A percentile compares a stretch with the other conserved stretches of the same genome.
These are phyloP conservation scores for Carassius gibelio DNA, from an alignment of 2,113 vertebrate species.

Conservation along the genomic window DNA sequence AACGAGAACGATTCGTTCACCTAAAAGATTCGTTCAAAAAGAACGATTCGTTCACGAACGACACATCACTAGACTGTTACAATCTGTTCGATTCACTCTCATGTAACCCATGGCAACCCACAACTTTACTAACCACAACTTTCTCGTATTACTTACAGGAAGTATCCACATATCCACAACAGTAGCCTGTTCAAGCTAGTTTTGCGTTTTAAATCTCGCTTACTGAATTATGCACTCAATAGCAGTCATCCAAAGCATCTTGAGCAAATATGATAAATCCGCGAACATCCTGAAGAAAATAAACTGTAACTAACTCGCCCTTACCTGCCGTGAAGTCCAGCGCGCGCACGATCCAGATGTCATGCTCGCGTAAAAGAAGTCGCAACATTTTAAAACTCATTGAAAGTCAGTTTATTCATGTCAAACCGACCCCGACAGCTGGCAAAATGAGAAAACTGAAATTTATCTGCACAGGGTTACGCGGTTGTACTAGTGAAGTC, in stretches of 20 bases:
- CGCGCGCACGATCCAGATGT: not conserved
- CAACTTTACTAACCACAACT: not conserved
- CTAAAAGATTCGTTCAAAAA: too few species aligned
- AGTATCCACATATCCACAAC: not conserved
- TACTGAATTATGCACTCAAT: not conserved
- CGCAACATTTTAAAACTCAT: slow-evolving; percentile 14
- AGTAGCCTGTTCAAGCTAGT: not conserved
- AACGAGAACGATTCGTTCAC: too few species aligned
- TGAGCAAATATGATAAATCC: too few species aligned
- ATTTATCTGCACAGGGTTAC: too few species aligned
- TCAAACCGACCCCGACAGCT: too few species aligned
- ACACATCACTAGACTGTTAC: too few species aligned
- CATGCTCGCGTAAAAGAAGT: not conserved
- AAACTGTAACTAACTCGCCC: not conserved
- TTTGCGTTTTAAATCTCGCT: not conserved
- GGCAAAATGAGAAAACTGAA: not conserved
- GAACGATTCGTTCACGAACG: too few species aligned
- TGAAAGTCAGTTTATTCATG: not conserved
- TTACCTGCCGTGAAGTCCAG: slow-evolving; percentile 33
- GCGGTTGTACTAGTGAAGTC: not conserved
- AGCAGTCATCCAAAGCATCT: not conserved
- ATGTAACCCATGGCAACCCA: not conserved
- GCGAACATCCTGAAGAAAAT: not conserved
- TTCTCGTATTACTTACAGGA: not conserved
- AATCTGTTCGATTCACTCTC: not conserved